A percentile compares a stretch with the other conserved stretches of the same genome.
These are phyloP conservation scores for Elachura formosa DNA, from an alignment of 2,113 vertebrate species.

Conservation along the genomic window DNA sequence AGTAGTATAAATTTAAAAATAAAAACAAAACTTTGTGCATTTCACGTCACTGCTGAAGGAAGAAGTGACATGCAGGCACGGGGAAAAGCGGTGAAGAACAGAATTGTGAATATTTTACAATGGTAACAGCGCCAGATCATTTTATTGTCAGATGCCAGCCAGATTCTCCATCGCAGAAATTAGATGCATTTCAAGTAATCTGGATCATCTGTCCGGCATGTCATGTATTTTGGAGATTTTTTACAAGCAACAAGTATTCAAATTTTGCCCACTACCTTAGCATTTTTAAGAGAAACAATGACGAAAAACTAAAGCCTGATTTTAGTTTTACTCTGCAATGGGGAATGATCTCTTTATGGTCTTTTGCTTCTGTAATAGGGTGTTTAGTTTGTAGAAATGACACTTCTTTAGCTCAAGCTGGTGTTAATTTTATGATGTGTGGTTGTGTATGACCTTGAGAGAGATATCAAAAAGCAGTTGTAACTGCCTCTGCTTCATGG, in stretches of 20 bases:
- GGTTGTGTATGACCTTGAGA: not conserved
- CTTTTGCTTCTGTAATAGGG: not conserved
- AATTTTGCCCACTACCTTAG: not conserved
- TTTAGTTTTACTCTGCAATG: not conserved
- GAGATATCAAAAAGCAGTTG: not conserved
- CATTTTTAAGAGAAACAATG: not conserved
- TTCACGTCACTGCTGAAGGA: not conserved
- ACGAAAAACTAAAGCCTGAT: not conserved
- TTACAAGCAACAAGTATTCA: not conserved
- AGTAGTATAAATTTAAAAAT: not conserved
- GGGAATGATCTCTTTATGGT: not conserved
- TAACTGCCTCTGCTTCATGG: not conserved
- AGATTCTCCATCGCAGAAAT: not conserved
- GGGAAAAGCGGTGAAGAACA: not conserved
- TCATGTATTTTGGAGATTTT: not conserved
- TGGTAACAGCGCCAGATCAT: not conserved
- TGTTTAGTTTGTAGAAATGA: not conserved
- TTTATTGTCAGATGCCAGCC: not conserved
- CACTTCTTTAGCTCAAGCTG: not conserved
- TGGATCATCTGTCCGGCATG: not conserved
- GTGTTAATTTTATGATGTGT: not conserved
- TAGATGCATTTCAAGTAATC: not conserved
- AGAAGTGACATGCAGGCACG: not conserved
- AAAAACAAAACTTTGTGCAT: not conserved
- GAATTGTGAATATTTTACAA: not conserved